A percentile compares a stretch with the other conserved stretches of the same genome.
Evolutionary conservation across 2,797 vertebrate species (phyloP).

Genomic region (Leptodactylus fallax): DNA sequence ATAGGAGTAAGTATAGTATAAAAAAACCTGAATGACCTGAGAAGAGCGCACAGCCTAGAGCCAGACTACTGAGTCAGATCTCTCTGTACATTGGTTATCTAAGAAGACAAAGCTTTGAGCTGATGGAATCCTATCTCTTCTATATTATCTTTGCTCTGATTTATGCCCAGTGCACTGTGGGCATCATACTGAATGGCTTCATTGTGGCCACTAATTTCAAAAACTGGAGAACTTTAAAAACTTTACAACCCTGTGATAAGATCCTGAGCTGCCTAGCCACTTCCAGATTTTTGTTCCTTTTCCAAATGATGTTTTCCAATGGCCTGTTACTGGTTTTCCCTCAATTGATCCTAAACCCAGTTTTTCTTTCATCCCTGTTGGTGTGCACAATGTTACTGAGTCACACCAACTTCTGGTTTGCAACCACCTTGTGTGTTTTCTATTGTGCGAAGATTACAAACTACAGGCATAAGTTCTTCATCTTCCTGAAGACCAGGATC

Average conservation of each 20-base stretch:
- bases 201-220: conserved; percentile 8
- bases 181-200: neutral
- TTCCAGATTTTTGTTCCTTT: neutral
- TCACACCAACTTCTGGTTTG: conserved; percentile 56
- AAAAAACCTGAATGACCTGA: neutral
- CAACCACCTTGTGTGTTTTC: conserved; percentile 35
- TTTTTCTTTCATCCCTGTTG: no score
- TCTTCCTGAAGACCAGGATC: conserved; percentile 69
- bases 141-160: neutral
- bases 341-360: neutral
- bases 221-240: neutral
- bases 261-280: neutral
- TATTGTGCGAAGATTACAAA: conserved; percentile 65
- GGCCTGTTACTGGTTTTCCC: neutral
- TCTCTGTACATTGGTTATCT: neutral
- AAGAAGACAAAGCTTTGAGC: neutral
- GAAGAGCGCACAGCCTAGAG: neutral
- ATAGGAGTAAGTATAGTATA: neutral
- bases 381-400: neutral
- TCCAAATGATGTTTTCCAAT: neutral
- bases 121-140: neutral
- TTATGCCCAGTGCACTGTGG: neutral
- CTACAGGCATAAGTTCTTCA: conserved; percentile 66
- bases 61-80: neutral
- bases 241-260: neutral